Evolutionary conservation across 2,888 invertebrate genomes (phyloP).

Genomic region (Ecliptopera silaceata): DNA sequence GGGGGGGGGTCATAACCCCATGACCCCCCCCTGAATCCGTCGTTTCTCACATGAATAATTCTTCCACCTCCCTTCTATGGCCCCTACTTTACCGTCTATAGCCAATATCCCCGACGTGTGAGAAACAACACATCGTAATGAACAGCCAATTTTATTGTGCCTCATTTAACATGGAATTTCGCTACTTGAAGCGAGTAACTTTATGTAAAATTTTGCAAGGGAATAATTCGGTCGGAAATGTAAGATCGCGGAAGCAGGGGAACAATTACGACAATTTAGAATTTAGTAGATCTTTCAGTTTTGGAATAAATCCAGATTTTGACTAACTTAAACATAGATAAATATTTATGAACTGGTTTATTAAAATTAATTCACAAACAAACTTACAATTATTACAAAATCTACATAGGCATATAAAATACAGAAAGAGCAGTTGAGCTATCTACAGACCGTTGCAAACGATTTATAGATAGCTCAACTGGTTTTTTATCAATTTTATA

Average conservation of each 20-base stretch:
- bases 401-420: too few relatives aligned
- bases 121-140: conserved; percentile 43
- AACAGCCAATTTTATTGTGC: conserved; percentile 43
- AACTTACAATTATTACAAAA: too few relatives aligned
- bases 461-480: too few relatives aligned
- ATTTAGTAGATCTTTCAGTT: background rate
- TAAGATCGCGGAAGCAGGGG: conserved; percentile 6
- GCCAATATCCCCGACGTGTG: conserved; percentile 39
- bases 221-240: conserved; percentile 26
- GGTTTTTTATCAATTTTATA: too few relatives aligned
- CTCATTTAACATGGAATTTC: conserved; percentile 44
- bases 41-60: conserved; percentile 40
- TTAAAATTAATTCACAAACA: too few relatives aligned
- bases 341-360: too few relatives aligned
- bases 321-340: too few relatives aligned
- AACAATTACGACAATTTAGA: background rate
- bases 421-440: too few relatives aligned
- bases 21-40: too few relatives aligned
- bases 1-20: too few relatives aligned
- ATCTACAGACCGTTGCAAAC: too few relatives aligned
- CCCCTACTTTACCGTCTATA: conserved; percentile 22
- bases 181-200: conserved; percentile 32
- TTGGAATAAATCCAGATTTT: too few relatives aligned
- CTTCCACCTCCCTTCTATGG: conserved; percentile 18
- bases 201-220: conserved; percentile 27